Evolutionary conservation across 2,888 invertebrate species (phyloP).

Genomic region (Tridacna gigas): DNA sequence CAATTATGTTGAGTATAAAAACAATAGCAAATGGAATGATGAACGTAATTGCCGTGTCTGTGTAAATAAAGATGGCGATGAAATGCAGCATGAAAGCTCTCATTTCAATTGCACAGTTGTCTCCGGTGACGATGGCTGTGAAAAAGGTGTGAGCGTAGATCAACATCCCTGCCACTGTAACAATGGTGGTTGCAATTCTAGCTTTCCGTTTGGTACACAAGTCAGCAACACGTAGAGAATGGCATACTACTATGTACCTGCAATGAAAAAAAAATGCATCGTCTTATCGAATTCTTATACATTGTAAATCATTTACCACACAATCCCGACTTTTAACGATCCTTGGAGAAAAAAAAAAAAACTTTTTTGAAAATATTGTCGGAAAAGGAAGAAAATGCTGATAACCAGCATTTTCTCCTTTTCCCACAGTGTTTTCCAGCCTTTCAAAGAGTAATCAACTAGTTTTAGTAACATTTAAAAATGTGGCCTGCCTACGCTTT

Average conservation of each 20-base stretch:
- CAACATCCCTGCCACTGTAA: constrained; percentile 63
- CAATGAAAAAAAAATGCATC: constrained; percentile 17
- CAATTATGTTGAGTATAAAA: constrained; percentile 69
- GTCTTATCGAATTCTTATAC: too few relatives aligned
- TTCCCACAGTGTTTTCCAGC: too few relatives aligned
- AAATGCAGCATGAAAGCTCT: constrained; percentile 60
- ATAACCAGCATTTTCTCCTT: too few relatives aligned
- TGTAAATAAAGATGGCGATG: constrained; percentile 68
- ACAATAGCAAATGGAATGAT: constrained; percentile 72
- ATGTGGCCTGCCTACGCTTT: too few relatives aligned
- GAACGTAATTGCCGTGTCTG: constrained; percentile 72
- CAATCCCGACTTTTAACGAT: too few relatives aligned
- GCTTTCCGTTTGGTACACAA: constrained; percentile 72
- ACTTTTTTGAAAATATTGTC: too few relatives aligned
- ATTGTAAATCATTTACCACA: too few relatives aligned
- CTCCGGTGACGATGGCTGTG: constrained; percentile 60
- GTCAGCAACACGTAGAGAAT: constrained; percentile 88
- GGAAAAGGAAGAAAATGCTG: too few relatives aligned
- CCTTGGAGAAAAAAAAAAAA: too few relatives aligned
- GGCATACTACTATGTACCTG: constrained; percentile 92
- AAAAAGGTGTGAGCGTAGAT: constrained; percentile 74
- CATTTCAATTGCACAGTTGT: constrained; percentile 45
- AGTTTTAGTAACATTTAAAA: too few relatives aligned
- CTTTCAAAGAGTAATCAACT: too few relatives aligned
- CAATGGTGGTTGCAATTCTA: constrained; percentile 57